phyloP scores from a whole-genome alignment of 2,888 invertebrate species.

The Eristalis tenax region DNA sequence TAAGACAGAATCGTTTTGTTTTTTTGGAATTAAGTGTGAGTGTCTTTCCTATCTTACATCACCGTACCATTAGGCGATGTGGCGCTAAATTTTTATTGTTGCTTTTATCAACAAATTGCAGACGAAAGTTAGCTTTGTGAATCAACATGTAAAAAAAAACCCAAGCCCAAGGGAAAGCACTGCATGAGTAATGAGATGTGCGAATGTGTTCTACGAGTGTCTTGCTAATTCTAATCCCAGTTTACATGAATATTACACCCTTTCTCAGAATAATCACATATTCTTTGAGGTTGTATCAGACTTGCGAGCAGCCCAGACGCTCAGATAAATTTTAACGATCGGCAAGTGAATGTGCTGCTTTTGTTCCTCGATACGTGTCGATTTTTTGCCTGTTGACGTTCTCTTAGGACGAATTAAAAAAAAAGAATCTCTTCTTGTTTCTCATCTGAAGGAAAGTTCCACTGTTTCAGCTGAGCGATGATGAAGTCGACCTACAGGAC shows the following conservation, averaged over 20 bases:
- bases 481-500: too few species aligned
- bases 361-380: too few species aligned
- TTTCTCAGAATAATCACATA: not conserved
- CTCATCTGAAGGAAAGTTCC: too few species aligned
- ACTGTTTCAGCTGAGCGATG: too few species aligned
- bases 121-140: not conserved
- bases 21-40: too few species aligned
- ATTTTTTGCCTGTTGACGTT: too few species aligned
- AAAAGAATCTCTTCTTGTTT: too few species aligned
- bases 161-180: not conserved
- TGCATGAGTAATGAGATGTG: not conserved
- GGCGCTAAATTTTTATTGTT: not conserved
- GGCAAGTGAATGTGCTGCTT: too few species aligned
- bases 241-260: not conserved
- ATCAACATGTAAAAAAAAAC: not conserved
- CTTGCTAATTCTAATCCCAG: not conserved
- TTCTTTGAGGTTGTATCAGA: too few species aligned
- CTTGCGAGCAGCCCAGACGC: too few species aligned
- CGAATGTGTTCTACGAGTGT: not conserved
- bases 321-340: too few species aligned
- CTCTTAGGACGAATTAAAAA: too few species aligned
- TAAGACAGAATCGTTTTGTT: not conserved
- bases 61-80: not conserved
- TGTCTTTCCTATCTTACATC: not conserved
- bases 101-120: not conserved